Evolutionary conservation across 2,888 invertebrate genomes (phyloP), one percentile per base, ranked within the genome.

Genomic region (Trachelus troglodyta): DNA sequence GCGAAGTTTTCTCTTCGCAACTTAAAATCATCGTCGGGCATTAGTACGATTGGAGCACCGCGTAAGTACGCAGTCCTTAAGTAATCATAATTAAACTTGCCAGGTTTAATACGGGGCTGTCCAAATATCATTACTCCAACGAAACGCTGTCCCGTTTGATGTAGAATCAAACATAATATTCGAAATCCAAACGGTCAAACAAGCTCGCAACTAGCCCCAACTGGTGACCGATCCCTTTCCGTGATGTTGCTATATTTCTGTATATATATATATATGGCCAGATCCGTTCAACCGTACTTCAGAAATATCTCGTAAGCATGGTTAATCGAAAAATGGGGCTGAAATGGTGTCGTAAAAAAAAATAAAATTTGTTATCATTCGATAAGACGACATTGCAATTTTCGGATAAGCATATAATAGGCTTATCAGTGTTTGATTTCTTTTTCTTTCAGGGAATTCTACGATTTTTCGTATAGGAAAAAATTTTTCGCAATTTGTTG

Each of bases 81-180:
- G 71, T 15, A 71, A 71, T 71, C 71, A 71, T 71, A 71, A 71
- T 31, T 71, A 71, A 71, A 71, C 71, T 71, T 71, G 31, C 12
- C 71, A 1, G 71, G 56, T 23, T 34, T 34, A 73, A 80, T 76
- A 77, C 74, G 77, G 76, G 69, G 73, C 82, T 84, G 80, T 82
- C 79, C 84, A 84, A 84, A 84, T 84, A 84, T 83, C 83, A 84
- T 84, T 84, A 83, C 81, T 76, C 79, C 81, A 23, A 71, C 71
- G 71, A 34, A 71, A 15, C 71, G 71, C 31, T 33, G 6, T 31
- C 31, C 71, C 33, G 80, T 82, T 81, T 79, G 81, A 82, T 82
- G 80, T 78, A 76, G 81, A 82, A 79, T 78, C 84, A 81, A 83
- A 82, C 81, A 80, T 81, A 80, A 83, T 84, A 84, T 84, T 82